Evolutionary conservation across 2,888 invertebrate species (phyloP).

Genomic region (Heteromyza rotundicornis): DNA sequence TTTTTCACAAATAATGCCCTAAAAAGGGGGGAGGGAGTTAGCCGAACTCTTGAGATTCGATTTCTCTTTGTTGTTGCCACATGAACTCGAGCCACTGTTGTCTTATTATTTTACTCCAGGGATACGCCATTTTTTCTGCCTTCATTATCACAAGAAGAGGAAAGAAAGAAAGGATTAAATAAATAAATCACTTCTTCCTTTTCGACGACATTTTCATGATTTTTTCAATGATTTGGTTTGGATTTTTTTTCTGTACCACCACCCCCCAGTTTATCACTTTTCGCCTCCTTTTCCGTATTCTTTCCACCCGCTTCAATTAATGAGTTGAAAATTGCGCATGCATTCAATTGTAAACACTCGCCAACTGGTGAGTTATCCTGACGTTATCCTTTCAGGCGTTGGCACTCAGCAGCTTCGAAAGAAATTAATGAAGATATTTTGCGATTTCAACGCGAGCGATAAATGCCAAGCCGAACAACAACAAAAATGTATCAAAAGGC

Average conservation of each 20-base stretch:
- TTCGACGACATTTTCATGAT: conserved; percentile 37
- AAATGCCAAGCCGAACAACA: too few relatives aligned
- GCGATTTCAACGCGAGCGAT: conserved; percentile 4
- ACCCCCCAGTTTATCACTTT: background rate
- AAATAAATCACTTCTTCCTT: conserved; percentile 48
- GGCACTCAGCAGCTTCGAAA: conserved; percentile 21
- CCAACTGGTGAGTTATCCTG: background rate
- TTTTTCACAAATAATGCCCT: too few relatives aligned
- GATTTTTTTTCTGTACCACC: background rate
- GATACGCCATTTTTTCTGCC: too few relatives aligned
- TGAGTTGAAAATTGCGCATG: conserved; percentile 50
- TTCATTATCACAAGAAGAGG: conserved; percentile 2
- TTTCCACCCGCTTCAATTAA: conserved; percentile 45
- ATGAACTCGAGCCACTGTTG: too few relatives aligned
- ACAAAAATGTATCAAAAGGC: too few relatives aligned
- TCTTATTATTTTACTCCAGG: too few relatives aligned
- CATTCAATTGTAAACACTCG: conserved; percentile 41
- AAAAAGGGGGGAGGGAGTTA: too few relatives aligned
- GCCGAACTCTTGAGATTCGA: too few relatives aligned
- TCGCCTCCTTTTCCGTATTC: background rate
- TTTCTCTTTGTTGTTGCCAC: too few relatives aligned
- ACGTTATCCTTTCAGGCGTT: background rate
- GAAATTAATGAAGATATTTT: conserved; percentile 53
- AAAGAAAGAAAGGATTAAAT: conserved; percentile 45
- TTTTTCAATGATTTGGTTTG: conserved; percentile 11